phyloP scores from a whole-genome alignment of 2,797 vertebrate genomes.

The Siniperca scherzeri region DNA sequence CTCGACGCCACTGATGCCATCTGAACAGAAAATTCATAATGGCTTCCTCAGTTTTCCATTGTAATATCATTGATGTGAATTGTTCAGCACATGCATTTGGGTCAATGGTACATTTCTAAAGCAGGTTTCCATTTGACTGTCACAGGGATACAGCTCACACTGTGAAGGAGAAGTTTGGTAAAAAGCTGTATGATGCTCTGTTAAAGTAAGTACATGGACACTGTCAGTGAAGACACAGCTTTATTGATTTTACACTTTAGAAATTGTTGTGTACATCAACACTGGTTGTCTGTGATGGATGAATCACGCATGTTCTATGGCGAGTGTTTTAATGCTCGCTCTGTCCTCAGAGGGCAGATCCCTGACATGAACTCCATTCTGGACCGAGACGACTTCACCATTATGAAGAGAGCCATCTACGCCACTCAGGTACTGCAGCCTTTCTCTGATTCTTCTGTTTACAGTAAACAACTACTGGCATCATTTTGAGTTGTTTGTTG shows the following conservation, averaged over 20 bases:
- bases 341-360: conserved; percentile 90
- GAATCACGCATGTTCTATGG: not conserved
- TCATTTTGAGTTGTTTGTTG: not conserved
- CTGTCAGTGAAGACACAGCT: not conserved
- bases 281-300: not conserved
- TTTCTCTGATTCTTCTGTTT: not conserved
- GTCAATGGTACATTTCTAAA: not conserved
- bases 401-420: conserved; percentile 98
- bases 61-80: not conserved
- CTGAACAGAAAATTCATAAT: not conserved
- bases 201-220: conserved; percentile 86
- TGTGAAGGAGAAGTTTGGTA: conserved; percentile 97
- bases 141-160: conserved; percentile 94
- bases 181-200: conserved; percentile 93
- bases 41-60: not conserved
- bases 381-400: conserved; percentile 94
- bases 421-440: conserved; percentile 92
- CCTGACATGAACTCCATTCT: conserved; percentile 95
- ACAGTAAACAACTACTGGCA: not conserved
- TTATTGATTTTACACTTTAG: not conserved
- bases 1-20: not conserved
- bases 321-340: not conserved
- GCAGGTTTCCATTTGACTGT: not conserved
- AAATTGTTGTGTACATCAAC: not conserved
- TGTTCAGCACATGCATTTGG: not conserved